Evolutionary conservation across 2,113 vertebrate genomes (phyloP).

Genomic region (Okapia johnstoni): DNA sequence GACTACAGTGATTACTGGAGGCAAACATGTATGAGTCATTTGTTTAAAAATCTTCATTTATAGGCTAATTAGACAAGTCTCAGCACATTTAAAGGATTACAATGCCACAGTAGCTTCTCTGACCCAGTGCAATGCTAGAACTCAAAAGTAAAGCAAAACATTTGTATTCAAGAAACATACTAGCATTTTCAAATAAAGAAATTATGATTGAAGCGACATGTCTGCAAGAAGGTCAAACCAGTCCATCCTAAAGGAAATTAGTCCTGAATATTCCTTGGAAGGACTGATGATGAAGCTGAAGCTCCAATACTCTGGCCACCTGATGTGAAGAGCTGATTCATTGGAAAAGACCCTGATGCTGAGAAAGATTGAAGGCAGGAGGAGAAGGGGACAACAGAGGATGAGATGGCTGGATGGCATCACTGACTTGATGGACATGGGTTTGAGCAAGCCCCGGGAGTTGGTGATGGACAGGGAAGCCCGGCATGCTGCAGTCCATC

Average conservation of each 20-base stretch:
- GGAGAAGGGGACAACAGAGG: background rate
- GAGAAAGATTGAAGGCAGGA: background rate
- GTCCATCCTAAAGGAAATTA: background rate
- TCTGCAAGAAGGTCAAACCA: background rate
- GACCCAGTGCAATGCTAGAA: background rate
- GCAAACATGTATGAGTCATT: background rate
- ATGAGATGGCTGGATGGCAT: background rate
- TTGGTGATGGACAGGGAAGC: background rate
- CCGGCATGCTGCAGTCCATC: background rate
- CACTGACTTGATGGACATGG: background rate
- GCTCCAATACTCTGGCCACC: background rate
- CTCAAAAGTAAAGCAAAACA: background rate
- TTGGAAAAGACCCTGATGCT: background rate
- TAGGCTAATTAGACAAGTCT: background rate
- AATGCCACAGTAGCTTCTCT: background rate
- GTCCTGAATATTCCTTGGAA: background rate
- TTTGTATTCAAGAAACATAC: background rate
- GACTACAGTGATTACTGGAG: background rate
- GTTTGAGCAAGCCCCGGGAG: background rate
- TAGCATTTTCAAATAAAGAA: background rate
- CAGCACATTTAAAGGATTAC: background rate
- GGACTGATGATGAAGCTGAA: background rate
- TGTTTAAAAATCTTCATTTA: background rate
- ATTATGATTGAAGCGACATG: background rate
- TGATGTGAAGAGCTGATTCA: background rate